These are phyloP conservation scores for Phainopepla nitens DNA, from an alignment of 2,113 vertebrate genomes.

Conservation along the genomic window DNA sequence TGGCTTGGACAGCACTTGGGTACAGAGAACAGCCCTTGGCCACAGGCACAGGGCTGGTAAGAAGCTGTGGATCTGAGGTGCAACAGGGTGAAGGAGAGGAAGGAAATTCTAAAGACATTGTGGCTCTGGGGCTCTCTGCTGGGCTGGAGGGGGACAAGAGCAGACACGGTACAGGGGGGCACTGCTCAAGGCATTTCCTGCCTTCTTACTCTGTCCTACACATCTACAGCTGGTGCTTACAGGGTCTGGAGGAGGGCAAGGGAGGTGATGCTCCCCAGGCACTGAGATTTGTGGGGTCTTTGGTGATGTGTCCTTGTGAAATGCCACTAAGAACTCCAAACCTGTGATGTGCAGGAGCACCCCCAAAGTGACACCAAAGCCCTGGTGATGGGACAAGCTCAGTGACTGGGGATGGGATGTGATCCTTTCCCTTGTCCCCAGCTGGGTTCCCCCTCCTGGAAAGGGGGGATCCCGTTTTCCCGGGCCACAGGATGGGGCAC, in stretches of 20 bases:
- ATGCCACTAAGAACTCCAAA: background rate
- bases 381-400: no score
- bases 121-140: background rate
- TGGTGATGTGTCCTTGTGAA: background rate
- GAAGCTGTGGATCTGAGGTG: background rate
- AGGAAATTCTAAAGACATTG: background rate
- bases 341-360: background rate
- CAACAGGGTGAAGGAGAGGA: background rate
- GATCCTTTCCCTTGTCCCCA: background rate
- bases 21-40: background rate
- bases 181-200: background rate
- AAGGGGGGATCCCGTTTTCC: background rate
- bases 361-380: background rate
- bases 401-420: accelerated
- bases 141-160: background rate
- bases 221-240: background rate
- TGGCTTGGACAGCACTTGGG: background rate
- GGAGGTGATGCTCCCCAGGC: background rate
- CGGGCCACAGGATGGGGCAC: background rate
- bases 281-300: accelerated
- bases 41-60: accelerated
- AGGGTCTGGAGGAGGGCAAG: accelerated
- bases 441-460: background rate
- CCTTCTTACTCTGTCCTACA: background rate
- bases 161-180: accelerated